phyloP scores from a whole-genome alignment of 2,113 vertebrate genomes.

The Shinisaurus crocodilurus region DNA sequence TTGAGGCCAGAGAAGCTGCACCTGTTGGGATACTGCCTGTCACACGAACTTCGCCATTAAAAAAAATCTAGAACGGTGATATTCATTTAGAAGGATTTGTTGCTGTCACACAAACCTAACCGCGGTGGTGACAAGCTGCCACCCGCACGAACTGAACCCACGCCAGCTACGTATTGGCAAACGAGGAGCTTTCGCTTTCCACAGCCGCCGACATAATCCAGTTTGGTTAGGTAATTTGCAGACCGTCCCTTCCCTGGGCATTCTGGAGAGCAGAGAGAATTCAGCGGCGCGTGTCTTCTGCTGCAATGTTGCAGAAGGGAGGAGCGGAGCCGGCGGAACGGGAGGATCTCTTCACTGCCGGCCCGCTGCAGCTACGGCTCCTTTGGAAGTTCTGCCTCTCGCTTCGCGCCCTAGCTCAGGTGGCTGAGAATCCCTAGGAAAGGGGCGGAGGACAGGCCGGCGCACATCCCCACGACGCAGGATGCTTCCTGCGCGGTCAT shows the following conservation, averaged over 20 bases:
- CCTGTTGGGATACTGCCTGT: neutral
- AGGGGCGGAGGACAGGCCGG: neutral
- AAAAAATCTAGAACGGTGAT: neutral
- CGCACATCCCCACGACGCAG: neutral
- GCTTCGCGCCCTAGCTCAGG: neutral
- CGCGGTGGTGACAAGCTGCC: neutral
- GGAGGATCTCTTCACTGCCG: neutral
- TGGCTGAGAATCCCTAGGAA: neutral
- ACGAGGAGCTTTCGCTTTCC: neutral
- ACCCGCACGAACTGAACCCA: neutral
- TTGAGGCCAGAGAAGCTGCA: neutral
- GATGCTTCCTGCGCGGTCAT: neutral
- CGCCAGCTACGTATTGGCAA: neutral
- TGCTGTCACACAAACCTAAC: neutral
- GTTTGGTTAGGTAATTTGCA: neutral
- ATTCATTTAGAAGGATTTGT: neutral
- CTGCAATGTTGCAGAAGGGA: slow-evolving; percentile 24
- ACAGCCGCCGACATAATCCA: too few species aligned
- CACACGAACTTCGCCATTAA: neutral
- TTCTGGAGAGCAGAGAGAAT: neutral
- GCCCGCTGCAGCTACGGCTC: neutral
- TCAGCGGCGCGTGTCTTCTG: neutral
- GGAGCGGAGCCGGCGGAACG: neutral
- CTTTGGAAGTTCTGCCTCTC: neutral
- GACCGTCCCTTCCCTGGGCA: slow-evolving; percentile 3